A percentile compares a stretch with the other conserved stretches of the same genome.
These are phyloP conservation scores for Acrossocheilus fasciatus DNA, from an alignment of 2,797 vertebrate genomes.

Conservation along the genomic window DNA sequence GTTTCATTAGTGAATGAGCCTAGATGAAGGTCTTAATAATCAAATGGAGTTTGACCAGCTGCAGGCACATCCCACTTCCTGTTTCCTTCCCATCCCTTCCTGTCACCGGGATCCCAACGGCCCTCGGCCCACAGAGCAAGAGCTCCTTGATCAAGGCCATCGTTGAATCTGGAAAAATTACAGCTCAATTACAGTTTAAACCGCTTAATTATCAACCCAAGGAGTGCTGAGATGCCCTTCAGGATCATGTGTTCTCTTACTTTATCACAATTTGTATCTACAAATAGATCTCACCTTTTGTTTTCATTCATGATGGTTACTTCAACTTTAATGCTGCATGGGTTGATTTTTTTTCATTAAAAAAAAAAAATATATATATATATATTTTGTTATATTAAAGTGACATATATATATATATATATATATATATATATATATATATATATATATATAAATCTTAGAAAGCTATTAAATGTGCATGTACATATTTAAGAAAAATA, in stretches of 20 bases:
- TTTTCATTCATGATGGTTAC: not conserved
- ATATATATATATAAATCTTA: too few relatives aligned
- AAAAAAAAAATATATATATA: too few relatives aligned
- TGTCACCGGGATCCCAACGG: not conserved
- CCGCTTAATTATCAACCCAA: not conserved
- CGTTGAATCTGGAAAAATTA: not conserved
- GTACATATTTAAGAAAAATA: too few relatives aligned
- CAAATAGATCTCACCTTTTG: not conserved
- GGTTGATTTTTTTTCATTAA: not conserved
- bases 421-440: not conserved
- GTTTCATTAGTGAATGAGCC: constrained; percentile 50
- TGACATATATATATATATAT: not conserved
- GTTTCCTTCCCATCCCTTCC: constrained; percentile 19
- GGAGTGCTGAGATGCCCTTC: not conserved
- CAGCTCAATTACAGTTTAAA: not conserved
- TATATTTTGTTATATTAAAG: not conserved
- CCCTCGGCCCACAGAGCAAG: not conserved
- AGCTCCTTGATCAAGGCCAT: constrained; percentile 11
- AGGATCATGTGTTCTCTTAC: not conserved
- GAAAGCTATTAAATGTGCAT: too few relatives aligned
- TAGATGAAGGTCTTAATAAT: constrained; percentile 54
- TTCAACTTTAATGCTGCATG: not conserved
- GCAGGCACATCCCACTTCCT: constrained; percentile 39
- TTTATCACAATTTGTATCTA: not conserved
- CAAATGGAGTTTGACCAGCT: constrained; percentile 62